Evolutionary conservation across 2,113 vertebrate species (phyloP).

Genomic region (Rhabdornis inornatus): DNA sequence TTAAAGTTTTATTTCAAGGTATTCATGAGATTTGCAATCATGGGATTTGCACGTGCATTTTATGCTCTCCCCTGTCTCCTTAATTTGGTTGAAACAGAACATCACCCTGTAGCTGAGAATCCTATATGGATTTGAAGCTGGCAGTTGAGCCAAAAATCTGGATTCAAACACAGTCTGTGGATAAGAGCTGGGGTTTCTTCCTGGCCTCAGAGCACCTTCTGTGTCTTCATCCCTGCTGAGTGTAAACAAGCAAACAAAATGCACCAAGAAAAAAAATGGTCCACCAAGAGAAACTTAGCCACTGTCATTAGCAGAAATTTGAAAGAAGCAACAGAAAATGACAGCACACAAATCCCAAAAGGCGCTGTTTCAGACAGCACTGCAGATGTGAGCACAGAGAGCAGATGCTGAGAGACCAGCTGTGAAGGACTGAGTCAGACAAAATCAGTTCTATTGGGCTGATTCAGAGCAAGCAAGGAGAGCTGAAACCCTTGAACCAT

Average conservation of each 20-base stretch:
- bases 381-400: background rate
- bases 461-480: background rate
- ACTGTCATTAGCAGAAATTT: background rate
- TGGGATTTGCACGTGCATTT: background rate
- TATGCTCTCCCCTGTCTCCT: background rate
- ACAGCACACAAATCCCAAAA: slow-evolving; percentile 15
- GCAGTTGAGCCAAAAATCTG: background rate
- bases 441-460: background rate
- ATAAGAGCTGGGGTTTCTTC: background rate
- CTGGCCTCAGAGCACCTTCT: background rate
- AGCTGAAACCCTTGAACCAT: background rate
- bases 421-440: background rate
- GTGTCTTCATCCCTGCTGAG: background rate
- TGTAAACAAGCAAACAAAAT: background rate
- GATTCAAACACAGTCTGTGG: background rate
- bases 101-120: background rate
- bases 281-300: background rate
- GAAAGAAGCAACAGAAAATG: background rate
- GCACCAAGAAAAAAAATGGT: background rate
- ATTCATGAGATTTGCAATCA: background rate
- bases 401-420: slow-evolving; percentile 22
- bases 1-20: background rate
- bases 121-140: background rate
- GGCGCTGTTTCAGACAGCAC: background rate
- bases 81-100: background rate